Percentiles rank a stretch among this genome's conserved stretches.
Conservation (phyloP, 2,888 invertebrate species). For the Drosophila bunnanda region DNA sequence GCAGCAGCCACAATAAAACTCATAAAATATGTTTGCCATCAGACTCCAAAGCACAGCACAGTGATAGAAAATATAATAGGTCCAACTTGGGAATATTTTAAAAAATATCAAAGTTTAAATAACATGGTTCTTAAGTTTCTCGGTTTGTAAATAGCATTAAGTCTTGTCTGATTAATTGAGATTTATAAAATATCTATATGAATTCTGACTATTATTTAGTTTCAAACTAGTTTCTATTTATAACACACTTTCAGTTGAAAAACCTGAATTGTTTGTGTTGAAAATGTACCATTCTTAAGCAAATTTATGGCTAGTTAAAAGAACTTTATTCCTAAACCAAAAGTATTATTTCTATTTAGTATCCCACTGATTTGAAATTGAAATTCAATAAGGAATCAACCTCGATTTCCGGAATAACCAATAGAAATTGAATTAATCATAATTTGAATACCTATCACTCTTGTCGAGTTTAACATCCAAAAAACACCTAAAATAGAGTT, state of each 20-base stretch:
- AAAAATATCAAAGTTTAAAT: background rate
- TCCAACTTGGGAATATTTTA: background rate
- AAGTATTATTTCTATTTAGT: no score
- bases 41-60: slow-evolving; percentile 44
- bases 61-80: background rate
- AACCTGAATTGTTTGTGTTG: no score
- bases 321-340: background rate
- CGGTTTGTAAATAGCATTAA: background rate
- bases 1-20: slow-evolving; percentile 59
- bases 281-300: no score
- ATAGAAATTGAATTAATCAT: background rate
- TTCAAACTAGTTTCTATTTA: background rate
- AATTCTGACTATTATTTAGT: background rate
- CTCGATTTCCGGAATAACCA: fast-evolving
- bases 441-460: background rate
- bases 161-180: no score
- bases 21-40: slow-evolving; percentile 83
- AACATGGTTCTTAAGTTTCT: background rate
- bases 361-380: background rate
- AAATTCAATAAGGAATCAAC: no score
- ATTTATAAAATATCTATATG: background rate
- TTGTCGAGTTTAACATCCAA: background rate
- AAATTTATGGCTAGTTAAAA: no score
- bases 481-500: background rate
- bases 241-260: no score